These are phyloP conservation scores for Pagetopsis macropterus DNA, from an alignment of 2,797 vertebrate species.

Conservation along the genomic window DNA sequence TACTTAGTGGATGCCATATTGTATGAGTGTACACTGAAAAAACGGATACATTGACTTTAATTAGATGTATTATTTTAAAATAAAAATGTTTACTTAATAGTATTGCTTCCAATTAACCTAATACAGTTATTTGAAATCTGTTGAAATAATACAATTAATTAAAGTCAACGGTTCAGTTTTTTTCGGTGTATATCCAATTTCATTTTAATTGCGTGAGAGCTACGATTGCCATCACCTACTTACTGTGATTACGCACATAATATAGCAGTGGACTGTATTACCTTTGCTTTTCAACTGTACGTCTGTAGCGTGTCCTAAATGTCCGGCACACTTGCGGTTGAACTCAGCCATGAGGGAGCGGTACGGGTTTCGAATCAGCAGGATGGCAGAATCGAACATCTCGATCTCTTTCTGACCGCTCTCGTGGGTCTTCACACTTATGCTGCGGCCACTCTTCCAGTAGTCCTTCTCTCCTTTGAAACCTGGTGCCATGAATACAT, in stretches of 20 bases:
- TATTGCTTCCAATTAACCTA: too few species aligned
- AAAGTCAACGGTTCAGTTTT: too few species aligned
- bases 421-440: slow-evolving; percentile 97
- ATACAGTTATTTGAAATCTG: too few species aligned
- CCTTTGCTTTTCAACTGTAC: slow-evolving; percentile 95
- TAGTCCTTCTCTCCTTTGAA: slow-evolving; percentile 99
- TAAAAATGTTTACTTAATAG: too few species aligned
- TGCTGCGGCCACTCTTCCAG: slow-evolving; percentile 94
- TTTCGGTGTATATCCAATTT: background rate
- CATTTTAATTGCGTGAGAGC: background rate
- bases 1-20: too few species aligned
- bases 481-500: slow-evolving; percentile 78
- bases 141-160: too few species aligned
- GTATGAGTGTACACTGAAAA: too few species aligned
- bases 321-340: slow-evolving; percentile 96
- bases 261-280: slow-evolving; percentile 20
- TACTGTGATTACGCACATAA: too few species aligned
- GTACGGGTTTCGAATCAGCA: slow-evolving; percentile 95
- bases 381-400: slow-evolving; percentile 93
- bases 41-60: too few species aligned
- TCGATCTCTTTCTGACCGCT: slow-evolving; percentile 94
- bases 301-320: slow-evolving; percentile 94
- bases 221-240: background rate
- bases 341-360: slow-evolving; percentile 94
- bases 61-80: too few species aligned